These are phyloP conservation scores for Hypsopygia costalis DNA, from an alignment of 2,888 invertebrate genomes.

Conservation along the genomic window DNA sequence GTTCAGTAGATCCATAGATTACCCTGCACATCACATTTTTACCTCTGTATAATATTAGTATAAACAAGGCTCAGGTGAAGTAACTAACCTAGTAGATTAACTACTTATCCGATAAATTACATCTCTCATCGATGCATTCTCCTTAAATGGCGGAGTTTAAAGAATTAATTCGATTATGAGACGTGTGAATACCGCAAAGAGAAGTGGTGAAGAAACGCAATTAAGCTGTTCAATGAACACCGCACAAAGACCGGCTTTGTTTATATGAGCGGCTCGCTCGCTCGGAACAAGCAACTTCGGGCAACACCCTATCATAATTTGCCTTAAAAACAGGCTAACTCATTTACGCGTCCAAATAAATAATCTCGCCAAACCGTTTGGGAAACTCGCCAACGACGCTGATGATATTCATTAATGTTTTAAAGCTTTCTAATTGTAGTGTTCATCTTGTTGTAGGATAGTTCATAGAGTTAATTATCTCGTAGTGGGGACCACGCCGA, in stretches of 20 bases:
- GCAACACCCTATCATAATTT: slow-evolving; percentile 16
- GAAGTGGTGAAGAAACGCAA: slow-evolving; percentile 62
- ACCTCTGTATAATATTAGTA: too few relatives aligned
- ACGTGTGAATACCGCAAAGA: slow-evolving; percentile 48
- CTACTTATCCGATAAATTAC: not conserved
- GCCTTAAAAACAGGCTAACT: slow-evolving; percentile 7
- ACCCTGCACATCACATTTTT: too few relatives aligned
- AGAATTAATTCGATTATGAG: slow-evolving; percentile 51
- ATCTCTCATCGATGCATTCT: slow-evolving; percentile 4
- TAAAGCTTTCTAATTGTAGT: slow-evolving; percentile 63
- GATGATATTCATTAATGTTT: slow-evolving; percentile 59
- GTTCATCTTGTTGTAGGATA: slow-evolving; percentile 53
- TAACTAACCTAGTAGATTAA: too few relatives aligned
- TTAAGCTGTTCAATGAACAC: slow-evolving; percentile 71
- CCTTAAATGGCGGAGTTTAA: slow-evolving; percentile 26
- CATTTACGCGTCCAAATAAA: slow-evolving; percentile 4
- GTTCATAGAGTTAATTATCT: slow-evolving; percentile 76
- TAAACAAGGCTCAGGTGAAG: too few relatives aligned
- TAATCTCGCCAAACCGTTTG: slow-evolving; percentile 12
- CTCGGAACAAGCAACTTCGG: slow-evolving; percentile 44
- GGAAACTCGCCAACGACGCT: slow-evolving; percentile 31
- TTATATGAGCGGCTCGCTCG: slow-evolving; percentile 50
- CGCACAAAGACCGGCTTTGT: slow-evolving; percentile 58
- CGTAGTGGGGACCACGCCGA: slow-evolving; percentile 38
- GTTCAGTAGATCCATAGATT: too few relatives aligned